A percentile compares a stretch with the other conserved stretches of the same genome.
phyloP scores from a whole-genome alignment of 2,888 invertebrate species.

The Cotesia congregata region DNA sequence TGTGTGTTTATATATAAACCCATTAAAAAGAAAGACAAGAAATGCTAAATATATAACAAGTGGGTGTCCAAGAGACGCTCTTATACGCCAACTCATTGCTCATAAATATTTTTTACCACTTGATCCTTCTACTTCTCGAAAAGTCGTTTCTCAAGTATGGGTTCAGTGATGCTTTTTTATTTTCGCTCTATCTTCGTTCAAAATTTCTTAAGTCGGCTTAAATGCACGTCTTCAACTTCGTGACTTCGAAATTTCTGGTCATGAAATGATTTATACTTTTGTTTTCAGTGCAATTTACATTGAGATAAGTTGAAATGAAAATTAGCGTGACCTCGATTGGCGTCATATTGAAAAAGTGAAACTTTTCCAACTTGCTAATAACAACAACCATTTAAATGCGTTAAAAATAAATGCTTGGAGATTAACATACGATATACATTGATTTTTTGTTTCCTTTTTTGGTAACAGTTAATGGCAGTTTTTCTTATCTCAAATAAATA shows the following conservation, averaged over 20 bases:
- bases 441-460: conserved; percentile 3
- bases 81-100: conserved; percentile 6
- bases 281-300: background rate
- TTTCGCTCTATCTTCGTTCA: background rate
- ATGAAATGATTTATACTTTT: background rate
- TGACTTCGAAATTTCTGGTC: background rate
- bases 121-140: background rate
- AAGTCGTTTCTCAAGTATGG: background rate
- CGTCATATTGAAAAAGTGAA: conserved; percentile 8
- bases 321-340: conserved; percentile 19
- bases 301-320: background rate
- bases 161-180: background rate
- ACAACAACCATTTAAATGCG: background rate
- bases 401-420: background rate
- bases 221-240: background rate
- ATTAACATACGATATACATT: background rate
- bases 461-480: conserved; percentile 20
- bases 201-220: background rate
- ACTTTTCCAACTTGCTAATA: conserved; percentile 10
- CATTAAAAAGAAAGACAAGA: conserved; percentile 16
- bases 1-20: conserved; percentile 8
- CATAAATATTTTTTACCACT: background rate
- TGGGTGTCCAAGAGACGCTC: background rate
- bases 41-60: conserved; percentile 8
- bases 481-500: conserved; percentile 19